A percentile compares a stretch with the other conserved stretches of the same genome.
These are phyloP conservation scores for Cephus runcator DNA, from an alignment of 2,888 invertebrate genomes.

Conservation along the genomic window DNA sequence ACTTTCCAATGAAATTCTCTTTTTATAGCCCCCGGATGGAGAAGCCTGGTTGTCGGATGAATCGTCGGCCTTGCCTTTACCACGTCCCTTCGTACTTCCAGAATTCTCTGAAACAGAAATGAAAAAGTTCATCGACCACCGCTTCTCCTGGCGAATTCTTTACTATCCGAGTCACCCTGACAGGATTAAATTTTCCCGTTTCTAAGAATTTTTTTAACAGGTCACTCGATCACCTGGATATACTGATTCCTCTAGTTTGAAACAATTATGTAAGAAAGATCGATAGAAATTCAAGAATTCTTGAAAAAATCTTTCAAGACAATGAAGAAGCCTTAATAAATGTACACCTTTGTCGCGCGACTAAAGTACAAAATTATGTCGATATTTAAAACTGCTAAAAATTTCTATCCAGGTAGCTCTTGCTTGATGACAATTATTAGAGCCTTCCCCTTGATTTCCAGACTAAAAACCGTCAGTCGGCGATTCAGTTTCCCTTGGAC, in stretches of 20 bases:
- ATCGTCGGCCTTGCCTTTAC: constrained; percentile 56
- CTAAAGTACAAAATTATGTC: background rate
- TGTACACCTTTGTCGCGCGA: background rate
- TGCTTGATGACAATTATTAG: background rate
- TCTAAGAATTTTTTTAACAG: too few relatives aligned
- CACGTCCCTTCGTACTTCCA: constrained; percentile 39
- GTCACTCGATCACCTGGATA: too few relatives aligned
- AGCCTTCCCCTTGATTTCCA: background rate
- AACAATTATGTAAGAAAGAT: too few relatives aligned
- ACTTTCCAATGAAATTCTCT: constrained; percentile 54
- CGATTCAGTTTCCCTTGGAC: background rate
- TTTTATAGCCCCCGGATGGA: constrained; percentile 43
- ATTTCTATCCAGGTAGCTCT: background rate
- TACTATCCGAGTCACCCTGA: background rate
- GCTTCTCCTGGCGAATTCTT: background rate
- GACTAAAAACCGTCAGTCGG: background rate
- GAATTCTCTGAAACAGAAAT: constrained; percentile 49
- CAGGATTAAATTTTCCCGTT: too few relatives aligned
- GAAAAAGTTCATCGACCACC: too few relatives aligned
- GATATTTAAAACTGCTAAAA: background rate
- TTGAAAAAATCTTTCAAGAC: too few relatives aligned
- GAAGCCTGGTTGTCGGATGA: constrained; percentile 48
- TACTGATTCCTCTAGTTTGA: too few relatives aligned
- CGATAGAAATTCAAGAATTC: too few relatives aligned
- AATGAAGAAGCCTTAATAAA: background rate